Percentiles rank a stretch among this genome's conserved stretches.
Evolutionary conservation across 2,113 vertebrate species (phyloP).

Genomic region (Clupea harengus): DNA sequence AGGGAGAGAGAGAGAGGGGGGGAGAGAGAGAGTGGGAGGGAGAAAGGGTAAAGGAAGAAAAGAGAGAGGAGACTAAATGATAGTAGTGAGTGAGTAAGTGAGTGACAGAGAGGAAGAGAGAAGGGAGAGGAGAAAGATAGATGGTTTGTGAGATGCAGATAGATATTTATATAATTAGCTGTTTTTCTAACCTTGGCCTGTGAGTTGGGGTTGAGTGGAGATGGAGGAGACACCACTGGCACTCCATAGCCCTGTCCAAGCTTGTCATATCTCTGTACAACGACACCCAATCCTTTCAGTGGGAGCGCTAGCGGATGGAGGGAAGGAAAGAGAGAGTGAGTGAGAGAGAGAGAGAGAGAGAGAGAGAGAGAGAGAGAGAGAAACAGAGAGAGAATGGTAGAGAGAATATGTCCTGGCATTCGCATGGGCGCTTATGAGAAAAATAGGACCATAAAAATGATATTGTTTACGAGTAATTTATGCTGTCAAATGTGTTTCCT

Average conservation of each 20-base stretch:
- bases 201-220: background rate
- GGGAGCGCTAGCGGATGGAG: background rate
- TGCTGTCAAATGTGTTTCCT: constrained; percentile 36
- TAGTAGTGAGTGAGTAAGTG: background rate
- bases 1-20: background rate
- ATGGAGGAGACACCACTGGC: constrained; percentile 15
- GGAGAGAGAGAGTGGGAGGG: background rate
- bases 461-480: constrained; percentile 49
- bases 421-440: background rate
- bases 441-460: constrained; percentile 37
- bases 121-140: background rate
- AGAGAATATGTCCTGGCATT: background rate
- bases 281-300: background rate
- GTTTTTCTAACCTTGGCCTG: background rate
- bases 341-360: background rate
- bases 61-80: background rate
- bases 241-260: constrained; percentile 25
- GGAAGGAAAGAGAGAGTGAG: background rate
- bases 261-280: background rate
- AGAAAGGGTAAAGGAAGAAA: background rate
- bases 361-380: background rate
- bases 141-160: background rate
- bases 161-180: background rate
- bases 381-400: background rate
- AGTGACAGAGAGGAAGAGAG: background rate